These are phyloP conservation scores for Bathynomus jamesi DNA, from an alignment of 1,140 invertebrate genomes.

Conservation along the genomic window DNA sequence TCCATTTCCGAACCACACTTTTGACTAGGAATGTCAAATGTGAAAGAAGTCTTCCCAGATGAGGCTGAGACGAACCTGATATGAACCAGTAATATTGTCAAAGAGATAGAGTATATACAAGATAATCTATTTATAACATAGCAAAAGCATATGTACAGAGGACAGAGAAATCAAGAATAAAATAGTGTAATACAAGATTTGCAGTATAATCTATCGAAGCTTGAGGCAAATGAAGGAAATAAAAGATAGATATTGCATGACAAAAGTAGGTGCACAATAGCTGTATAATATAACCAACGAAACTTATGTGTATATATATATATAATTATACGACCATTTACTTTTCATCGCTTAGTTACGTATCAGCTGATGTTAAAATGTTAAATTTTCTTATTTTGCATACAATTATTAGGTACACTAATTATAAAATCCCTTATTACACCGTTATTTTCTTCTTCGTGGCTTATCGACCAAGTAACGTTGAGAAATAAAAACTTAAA, in stretches of 20 bases:
- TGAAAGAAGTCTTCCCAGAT: neutral
- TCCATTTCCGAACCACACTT: conserved; percentile 13
- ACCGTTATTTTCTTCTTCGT: too few species aligned
- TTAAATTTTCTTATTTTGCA: neutral
- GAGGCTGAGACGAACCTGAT: neutral
- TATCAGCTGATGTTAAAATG: too few species aligned
- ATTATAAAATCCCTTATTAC: neutral
- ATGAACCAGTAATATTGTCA: neutral
- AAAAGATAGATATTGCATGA: neutral
- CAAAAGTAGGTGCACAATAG: neutral
- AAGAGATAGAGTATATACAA: neutral
- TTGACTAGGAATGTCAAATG: conserved; percentile 20
- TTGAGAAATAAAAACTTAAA: neutral
- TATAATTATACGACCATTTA: too few species aligned
- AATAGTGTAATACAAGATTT: too few species aligned
- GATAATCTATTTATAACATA: neutral
- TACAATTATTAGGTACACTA: neutral
- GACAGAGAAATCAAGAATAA: too few species aligned
- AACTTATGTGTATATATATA: too few species aligned
- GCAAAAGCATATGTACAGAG: neutral
- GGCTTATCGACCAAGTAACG: neutral
- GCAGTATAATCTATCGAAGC: too few species aligned
- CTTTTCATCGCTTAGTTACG: too few species aligned
- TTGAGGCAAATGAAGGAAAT: neutral
- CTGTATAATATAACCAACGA: too few species aligned